Conservation (phyloP, 2,797 vertebrate species). For the Siniperca obscura region DNA sequence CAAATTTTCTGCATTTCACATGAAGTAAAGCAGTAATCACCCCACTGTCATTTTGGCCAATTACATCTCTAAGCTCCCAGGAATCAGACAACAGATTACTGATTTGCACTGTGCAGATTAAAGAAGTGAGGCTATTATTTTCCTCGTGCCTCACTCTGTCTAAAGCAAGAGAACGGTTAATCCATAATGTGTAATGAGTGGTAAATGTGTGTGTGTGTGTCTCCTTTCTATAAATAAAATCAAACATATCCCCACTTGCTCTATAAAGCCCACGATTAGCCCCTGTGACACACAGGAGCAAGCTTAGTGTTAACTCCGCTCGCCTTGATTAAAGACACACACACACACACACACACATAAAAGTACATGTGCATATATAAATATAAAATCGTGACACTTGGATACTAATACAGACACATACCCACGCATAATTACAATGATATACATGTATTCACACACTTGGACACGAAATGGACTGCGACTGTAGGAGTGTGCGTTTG, state of each 20-base stretch:
- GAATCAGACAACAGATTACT: constrained; percentile 37
- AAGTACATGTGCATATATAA: neutral
- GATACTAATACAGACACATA: constrained; percentile 7
- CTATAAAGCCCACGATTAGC: constrained; percentile 57
- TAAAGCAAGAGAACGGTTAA: constrained; percentile 50
- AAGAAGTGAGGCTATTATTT: constrained; percentile 42
- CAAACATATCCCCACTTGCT: constrained; percentile 49
- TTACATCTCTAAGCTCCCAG: constrained; percentile 34
- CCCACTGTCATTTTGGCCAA: constrained; percentile 13
- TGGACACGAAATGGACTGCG: constrained; percentile 12
- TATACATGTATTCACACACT: constrained; percentile 7
- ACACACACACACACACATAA: constrained; percentile 12
- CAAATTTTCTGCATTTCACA: constrained; percentile 13
- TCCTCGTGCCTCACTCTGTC: constrained; percentile 20
- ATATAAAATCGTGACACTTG: constrained; percentile 20
- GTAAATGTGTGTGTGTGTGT: constrained; percentile 1
- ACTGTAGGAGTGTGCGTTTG: constrained; percentile 1
- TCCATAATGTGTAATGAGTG: constrained; percentile 55
- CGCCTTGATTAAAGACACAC: constrained; percentile 49
- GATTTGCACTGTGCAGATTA: constrained; percentile 45
- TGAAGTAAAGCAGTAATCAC: constrained; percentile 8
- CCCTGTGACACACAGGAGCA: constrained; percentile 47
- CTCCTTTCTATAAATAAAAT: constrained; percentile 48
- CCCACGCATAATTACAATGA: constrained; percentile 8
- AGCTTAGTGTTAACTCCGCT: constrained; percentile 54